These are phyloP conservation scores for Ornithoptera alexandrae DNA, from an alignment of 2,888 invertebrate species.

Conservation along the genomic window DNA sequence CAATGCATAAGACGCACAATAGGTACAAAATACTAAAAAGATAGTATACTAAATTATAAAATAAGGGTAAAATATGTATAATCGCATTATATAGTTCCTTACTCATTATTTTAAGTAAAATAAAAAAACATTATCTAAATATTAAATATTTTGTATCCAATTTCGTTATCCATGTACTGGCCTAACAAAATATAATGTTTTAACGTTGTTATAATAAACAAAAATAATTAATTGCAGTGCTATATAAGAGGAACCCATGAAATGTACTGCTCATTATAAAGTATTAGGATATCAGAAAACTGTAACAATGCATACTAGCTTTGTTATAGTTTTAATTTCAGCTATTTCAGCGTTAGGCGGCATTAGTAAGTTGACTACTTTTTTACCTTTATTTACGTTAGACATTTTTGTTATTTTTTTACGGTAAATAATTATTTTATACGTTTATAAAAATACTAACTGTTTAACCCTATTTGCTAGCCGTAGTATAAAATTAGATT, in stretches of 20 bases:
- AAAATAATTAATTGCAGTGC: not conserved
- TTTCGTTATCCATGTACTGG: not conserved
- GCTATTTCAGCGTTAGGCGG: slow-evolving; percentile 2
- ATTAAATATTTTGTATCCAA: not conserved
- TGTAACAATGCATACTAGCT: slow-evolving; percentile 14
- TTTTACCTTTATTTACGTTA: not conserved
- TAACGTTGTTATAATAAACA: not conserved
- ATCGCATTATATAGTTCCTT: too few relatives aligned
- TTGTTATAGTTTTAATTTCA: slow-evolving; percentile 9
- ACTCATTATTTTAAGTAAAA: too few relatives aligned
- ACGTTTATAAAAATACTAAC: too few relatives aligned
- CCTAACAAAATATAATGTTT: not conserved
- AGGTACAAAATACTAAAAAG: too few relatives aligned
- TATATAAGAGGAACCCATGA: not conserved
- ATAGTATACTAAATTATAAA: too few relatives aligned
- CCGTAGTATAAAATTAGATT: too few relatives aligned
- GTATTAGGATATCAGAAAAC: not conserved
- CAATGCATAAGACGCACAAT: too few relatives aligned
- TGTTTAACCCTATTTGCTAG: too few relatives aligned
- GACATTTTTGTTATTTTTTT: not conserved
- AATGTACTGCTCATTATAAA: not conserved
- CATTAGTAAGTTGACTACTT: slow-evolving; percentile 5
- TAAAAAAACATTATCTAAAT: not conserved
- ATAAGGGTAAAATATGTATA: too few relatives aligned
- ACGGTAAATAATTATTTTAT: too few relatives aligned